These are phyloP conservation scores for Larimichthys polyactis DNA, from an alignment of 2,113 vertebrate species.

Conservation along the genomic window DNA sequence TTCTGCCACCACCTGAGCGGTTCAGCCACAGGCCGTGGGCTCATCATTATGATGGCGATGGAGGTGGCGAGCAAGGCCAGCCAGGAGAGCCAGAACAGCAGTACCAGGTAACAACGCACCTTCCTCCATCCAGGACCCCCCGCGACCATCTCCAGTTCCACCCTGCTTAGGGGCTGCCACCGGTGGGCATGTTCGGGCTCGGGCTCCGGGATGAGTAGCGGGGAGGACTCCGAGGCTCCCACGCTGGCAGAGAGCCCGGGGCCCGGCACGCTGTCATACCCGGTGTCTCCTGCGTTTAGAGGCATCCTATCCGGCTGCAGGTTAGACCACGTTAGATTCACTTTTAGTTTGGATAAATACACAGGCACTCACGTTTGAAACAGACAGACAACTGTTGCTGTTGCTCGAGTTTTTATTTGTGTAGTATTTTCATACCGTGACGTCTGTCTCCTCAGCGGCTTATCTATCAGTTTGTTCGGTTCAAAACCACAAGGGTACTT, in stretches of 20 bases:
- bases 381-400: no score
- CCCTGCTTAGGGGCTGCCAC: constrained; percentile 73
- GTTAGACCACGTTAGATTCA: not conserved
- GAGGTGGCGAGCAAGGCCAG: constrained; percentile 69
- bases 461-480: not conserved
- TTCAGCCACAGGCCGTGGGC: constrained; percentile 48
- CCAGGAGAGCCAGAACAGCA: constrained; percentile 83
- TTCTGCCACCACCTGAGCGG: constrained; percentile 82
- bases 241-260: constrained; percentile 8
- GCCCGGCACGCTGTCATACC: constrained; percentile 61
- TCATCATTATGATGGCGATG: constrained; percentile 65
- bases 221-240: constrained; percentile 63
- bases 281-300: constrained; percentile 68
- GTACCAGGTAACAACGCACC: constrained; percentile 72
- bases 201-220: constrained; percentile 67
- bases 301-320: constrained; percentile 72
- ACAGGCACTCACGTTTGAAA: not conserved
- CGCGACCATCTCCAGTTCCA: constrained; percentile 73
- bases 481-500: accelerated
- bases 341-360: not conserved
- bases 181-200: not conserved
- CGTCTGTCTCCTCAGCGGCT: not conserved
- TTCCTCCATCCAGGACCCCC: constrained; percentile 76
- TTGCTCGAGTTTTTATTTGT: not conserved
- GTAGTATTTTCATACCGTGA: not conserved